Base-by-base conservation (phyloP, 2,888 invertebrate genomes). In the Drosophila limbata region DNA sequence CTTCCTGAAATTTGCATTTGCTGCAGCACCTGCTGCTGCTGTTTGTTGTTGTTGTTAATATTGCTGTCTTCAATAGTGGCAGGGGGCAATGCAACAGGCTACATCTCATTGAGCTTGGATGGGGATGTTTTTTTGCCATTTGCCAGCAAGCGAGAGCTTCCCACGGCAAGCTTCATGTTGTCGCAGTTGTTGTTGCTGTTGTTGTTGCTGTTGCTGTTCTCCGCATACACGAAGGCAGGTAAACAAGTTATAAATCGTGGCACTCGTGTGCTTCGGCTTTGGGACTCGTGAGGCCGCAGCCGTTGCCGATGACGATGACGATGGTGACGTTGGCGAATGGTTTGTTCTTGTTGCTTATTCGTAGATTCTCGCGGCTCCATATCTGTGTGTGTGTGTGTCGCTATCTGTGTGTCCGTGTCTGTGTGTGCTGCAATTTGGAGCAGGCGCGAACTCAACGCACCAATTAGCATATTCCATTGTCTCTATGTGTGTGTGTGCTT, bases 391-490 rank as follows among this genome's bases (percentile, higher is more conserved):
- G 25, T 25, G 0, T 48, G 15, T 45, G 10, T 56, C n/a, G 44
- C 17, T 44, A 15, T 35, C 15, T 61, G 45, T 53, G 28, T 44
- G n/a, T 25, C 15, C 51, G 44, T 53, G 28, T 47, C 33, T 74
- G 61, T 73, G 73, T 72, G 61, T 62, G 60, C 77, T 80, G 78
- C 82, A 79, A 81, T 78, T 79, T 80, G 73, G 81, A 70, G 77
- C 85, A 84, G 85, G 83, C 75, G 75, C 79, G 84, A 77, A 75
- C 84, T 78, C 79, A 90, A 77, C 80, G 86, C 89, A 84, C 91
- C 91, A 91, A 91, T 91, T 91, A 91, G 90, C 91, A 91, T 90
- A 84, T 81, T 81, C 83, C 87, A 85, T 86, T 85, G 89, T 89
- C 75, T 85, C 72, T 79, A 57, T 82, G 76, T 81, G 48, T 73